Conservation (phyloP, 1,140 invertebrate genomes). For the Carposina sasakii region DNA sequence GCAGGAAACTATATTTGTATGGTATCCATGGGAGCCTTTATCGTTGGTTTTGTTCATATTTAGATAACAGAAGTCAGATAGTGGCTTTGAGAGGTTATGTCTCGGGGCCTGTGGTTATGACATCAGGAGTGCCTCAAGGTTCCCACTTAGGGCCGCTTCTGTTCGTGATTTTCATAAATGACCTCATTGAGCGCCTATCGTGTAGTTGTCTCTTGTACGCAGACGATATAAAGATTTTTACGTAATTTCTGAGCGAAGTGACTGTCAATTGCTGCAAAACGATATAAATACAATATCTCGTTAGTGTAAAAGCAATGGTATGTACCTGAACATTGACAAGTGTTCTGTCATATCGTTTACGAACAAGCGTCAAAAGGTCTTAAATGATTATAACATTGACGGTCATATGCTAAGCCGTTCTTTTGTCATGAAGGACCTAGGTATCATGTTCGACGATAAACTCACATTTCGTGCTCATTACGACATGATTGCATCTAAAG, state of each 20-base stretch:
- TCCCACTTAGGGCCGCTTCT: neutral
- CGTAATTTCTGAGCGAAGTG: neutral
- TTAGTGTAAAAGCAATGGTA: neutral
- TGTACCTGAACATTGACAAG: neutral
- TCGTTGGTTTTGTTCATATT: constrained; percentile 1
- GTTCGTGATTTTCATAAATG: constrained; percentile 1
- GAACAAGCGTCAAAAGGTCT: constrained; percentile 3
- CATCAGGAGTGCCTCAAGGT: neutral
- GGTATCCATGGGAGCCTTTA: neutral
- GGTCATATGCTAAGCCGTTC: neutral
- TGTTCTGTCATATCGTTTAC: neutral
- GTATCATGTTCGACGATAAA: neutral
- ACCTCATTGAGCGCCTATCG: neutral
- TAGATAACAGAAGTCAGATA: neutral
- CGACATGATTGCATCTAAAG: neutral
- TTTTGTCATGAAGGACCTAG: neutral
- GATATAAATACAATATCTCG: neutral
- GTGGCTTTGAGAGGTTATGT: neutral
- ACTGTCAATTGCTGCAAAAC: neutral
- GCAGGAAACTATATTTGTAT: neutral
- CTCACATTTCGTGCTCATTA: neutral
- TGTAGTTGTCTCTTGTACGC: neutral
- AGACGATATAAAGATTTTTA: neutral
- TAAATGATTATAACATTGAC: neutral
- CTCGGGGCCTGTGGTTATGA: neutral